phyloP scores from a whole-genome alignment of 2,888 invertebrate genomes.

The Callyntrura sp. region DNA sequence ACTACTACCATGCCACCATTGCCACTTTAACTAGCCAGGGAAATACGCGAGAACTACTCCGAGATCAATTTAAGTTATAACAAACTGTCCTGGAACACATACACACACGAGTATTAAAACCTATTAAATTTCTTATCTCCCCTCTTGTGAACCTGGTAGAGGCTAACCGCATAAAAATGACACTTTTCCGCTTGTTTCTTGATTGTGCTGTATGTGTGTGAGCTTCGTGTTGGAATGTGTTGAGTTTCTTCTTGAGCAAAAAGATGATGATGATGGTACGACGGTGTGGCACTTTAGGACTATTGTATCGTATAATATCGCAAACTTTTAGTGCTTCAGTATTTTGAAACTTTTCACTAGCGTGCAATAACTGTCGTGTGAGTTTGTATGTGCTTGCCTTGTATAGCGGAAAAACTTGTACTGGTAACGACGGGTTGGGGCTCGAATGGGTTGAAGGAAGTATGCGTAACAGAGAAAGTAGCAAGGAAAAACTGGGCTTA shows the following conservation, averaged over 20 bases:
- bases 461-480: background rate
- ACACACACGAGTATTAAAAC: too few relatives aligned
- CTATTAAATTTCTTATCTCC: too few relatives aligned
- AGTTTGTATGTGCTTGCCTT: too few relatives aligned
- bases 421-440: too few relatives aligned
- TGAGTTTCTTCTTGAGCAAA: background rate
- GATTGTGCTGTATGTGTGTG: constrained; percentile 20
- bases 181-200: constrained; percentile 41
- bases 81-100: too few relatives aligned
- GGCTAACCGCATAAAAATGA: too few relatives aligned
- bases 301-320: constrained; percentile 52
- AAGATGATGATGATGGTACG: constrained; percentile 17
- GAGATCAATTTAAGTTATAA: too few relatives aligned
- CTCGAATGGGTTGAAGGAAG: background rate
- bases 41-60: too few relatives aligned
- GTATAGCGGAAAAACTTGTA: background rate
- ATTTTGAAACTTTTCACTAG: constrained; percentile 60
- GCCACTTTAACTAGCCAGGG: too few relatives aligned
- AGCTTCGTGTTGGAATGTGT: background rate
- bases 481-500: constrained; percentile 1
- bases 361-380: constrained; percentile 26
- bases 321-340: constrained; percentile 64
- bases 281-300: constrained; percentile 3
- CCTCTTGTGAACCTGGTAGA: too few relatives aligned
- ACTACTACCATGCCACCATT: too few relatives aligned